Percentiles rank a stretch among this genome's conserved stretches.
phyloP scores from a whole-genome alignment of 2,113 vertebrate species.

The Nansenia antarctica region DNA sequence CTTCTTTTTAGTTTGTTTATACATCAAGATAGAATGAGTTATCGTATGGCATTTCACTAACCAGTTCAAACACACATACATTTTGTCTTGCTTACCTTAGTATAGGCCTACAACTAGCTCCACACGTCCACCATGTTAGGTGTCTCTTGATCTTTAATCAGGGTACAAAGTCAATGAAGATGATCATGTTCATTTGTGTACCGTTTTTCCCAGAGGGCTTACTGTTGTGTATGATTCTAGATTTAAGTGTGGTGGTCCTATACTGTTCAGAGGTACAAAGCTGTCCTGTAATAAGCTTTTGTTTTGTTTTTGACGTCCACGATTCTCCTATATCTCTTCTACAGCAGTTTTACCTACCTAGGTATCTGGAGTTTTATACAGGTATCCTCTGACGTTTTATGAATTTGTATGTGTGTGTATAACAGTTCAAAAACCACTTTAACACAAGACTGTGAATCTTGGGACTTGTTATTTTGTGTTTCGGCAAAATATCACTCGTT shows the following conservation, averaged over 20 bases:
- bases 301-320: background rate
- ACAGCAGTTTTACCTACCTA: conserved; percentile 53
- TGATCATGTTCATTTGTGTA: background rate
- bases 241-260: background rate
- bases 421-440: conserved; percentile 89
- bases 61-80: background rate
- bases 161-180: conserved; percentile 2
- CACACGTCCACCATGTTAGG: background rate
- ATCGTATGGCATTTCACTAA: background rate
- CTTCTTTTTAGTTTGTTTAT: no score
- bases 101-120: background rate
- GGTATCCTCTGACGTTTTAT: conserved; percentile 56
- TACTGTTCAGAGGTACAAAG: background rate
- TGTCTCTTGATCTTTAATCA: background rate
- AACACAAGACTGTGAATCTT: conserved; percentile 79
- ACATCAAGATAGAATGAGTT: no score
- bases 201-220: background rate
- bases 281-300: background rate
- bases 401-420: conserved; percentile 47
- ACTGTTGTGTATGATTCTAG: background rate
- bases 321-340: conserved; percentile 25
- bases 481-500: conserved; percentile 38
- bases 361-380: conserved; percentile 60
- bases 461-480: conserved; percentile 55
- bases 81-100: background rate